These are phyloP conservation scores for Rhorus exstirpatorius DNA, from an alignment of 2,888 invertebrate species.

Conservation along the genomic window DNA sequence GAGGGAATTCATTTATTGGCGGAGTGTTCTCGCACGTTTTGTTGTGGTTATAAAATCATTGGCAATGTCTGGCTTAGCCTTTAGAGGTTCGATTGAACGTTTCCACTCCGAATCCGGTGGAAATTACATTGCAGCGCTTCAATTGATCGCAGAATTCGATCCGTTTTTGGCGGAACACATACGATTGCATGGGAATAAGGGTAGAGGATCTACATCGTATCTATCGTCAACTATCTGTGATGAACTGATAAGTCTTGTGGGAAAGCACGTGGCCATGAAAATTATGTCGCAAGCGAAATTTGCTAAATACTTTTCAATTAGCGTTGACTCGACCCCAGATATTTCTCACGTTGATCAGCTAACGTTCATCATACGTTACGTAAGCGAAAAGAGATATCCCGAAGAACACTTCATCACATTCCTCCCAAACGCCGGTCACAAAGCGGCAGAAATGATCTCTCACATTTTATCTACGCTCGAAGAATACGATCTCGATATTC, in stretches of 20 bases:
- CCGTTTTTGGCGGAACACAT: slow-evolving; percentile 74
- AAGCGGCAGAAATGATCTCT: neutral
- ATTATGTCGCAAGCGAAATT: slow-evolving; percentile 52
- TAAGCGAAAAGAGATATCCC: neutral
- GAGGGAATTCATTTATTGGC: neutral
- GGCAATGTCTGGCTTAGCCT: neutral
- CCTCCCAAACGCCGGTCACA: neutral
- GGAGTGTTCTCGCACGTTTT: neutral
- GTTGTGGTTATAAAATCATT: neutral
- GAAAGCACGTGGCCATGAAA: slow-evolving; percentile 68
- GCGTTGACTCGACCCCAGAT: slow-evolving; percentile 73
- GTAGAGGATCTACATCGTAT: slow-evolving; percentile 76
- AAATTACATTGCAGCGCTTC: slow-evolving; percentile 75
- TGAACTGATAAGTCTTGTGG: slow-evolving; percentile 75
- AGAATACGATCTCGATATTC: slow-evolving; percentile 55
- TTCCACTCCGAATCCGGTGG: slow-evolving; percentile 75
- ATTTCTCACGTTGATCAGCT: slow-evolving; percentile 73
- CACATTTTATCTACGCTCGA: slow-evolving; percentile 14
- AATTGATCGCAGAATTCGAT: slow-evolving; percentile 77
- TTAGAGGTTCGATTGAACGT: slow-evolving; percentile 56
- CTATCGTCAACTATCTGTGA: slow-evolving; percentile 74
- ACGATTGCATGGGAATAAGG: slow-evolving; percentile 66
- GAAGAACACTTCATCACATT: neutral
- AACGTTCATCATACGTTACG: slow-evolving; percentile 72
- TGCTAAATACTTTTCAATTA: slow-evolving; percentile 74